Evolutionary conservation across 2,888 invertebrate genomes (phyloP).

Genomic region (Amphipoea lucens): DNA sequence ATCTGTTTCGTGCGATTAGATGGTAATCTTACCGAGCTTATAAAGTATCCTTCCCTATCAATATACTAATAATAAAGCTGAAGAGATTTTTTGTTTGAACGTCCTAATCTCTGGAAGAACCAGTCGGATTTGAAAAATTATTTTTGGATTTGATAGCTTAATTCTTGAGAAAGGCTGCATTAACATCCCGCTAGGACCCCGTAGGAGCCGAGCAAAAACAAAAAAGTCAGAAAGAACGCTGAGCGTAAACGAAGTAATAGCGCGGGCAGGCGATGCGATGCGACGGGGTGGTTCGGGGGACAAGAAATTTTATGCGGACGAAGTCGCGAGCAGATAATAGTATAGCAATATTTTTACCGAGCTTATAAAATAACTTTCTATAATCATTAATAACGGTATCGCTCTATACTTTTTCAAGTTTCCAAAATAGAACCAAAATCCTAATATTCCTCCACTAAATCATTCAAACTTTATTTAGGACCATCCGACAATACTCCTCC

Average conservation of each 20-base stretch:
- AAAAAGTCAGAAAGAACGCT: not conserved
- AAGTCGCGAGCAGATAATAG: not conserved
- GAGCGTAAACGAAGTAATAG: not conserved
- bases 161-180: not conserved
- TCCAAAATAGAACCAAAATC: not conserved
- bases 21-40: not conserved
- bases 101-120: not conserved
- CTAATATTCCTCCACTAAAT: not conserved
- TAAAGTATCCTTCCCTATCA: not conserved
- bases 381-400: not conserved
- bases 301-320: not conserved
- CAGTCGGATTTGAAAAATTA: not conserved
- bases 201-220: not conserved
- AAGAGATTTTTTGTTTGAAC: not conserved
- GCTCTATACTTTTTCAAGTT: not conserved
- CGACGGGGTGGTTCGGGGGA: not conserved
- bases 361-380: not conserved
- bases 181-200: not conserved
- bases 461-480: slow-evolving; percentile 14
- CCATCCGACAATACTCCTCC: not conserved
- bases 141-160: too few species aligned
- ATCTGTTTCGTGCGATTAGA: not conserved
- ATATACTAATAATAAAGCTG: not conserved
- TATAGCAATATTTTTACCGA: not conserved
- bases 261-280: not conserved